Percentiles rank a stretch among this genome's conserved stretches.
Evolutionary conservation across 1,140 invertebrate genomes (phyloP).

Genomic region (Wasmannia auropunctata): DNA sequence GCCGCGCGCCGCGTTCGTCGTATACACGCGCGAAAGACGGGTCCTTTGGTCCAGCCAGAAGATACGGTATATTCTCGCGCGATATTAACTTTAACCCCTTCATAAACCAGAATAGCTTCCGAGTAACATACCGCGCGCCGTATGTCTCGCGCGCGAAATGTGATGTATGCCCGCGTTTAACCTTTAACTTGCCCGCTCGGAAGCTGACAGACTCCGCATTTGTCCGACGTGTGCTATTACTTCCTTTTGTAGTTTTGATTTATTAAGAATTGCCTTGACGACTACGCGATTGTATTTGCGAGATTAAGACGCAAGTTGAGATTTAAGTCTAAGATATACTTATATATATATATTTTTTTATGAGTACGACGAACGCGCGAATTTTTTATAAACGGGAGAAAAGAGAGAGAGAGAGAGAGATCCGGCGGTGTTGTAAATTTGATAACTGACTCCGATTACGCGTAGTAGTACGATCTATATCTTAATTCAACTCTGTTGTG

Average conservation of each 20-base stretch:
- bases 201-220: conserved; percentile 50
- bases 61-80: conserved; percentile 25
- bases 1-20: not conserved
- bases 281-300: conserved; percentile 4
- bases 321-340: not conserved
- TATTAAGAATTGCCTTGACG: conserved; percentile 17
- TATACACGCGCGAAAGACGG: conserved; percentile 28
- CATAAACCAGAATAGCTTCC: conserved; percentile 55
- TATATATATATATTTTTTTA: not conserved
- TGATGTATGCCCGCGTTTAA: conserved; percentile 49
- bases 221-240: not conserved
- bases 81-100: conserved; percentile 42
- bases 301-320: not conserved
- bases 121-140: conserved; percentile 14
- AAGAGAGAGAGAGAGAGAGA: too few species aligned
- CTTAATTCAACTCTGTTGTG: not conserved
- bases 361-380: not conserved
- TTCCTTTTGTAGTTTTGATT: conserved; percentile 31
- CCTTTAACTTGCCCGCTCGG: conserved; percentile 35
- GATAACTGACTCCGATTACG: not conserved
- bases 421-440: not conserved
- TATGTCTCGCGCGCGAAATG: conserved; percentile 35
- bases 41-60: not conserved
- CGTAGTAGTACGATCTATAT: not conserved
- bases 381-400: not conserved